These are phyloP conservation scores for Timandra comae DNA, from an alignment of 2,888 invertebrate genomes.

Conservation along the genomic window DNA sequence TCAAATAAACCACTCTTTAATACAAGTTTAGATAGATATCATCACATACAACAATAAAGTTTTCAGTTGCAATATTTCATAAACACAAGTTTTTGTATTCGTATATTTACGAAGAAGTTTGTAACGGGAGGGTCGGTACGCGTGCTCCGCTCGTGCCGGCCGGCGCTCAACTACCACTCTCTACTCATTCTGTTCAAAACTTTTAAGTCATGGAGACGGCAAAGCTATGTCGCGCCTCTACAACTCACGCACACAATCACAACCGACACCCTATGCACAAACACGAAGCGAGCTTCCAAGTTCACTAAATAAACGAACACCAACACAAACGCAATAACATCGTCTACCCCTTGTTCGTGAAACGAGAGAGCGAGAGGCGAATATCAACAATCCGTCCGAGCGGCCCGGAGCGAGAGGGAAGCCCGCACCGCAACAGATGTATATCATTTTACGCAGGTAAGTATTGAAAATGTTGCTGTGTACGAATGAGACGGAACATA, in stretches of 20 bases:
- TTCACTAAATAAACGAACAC: slow-evolving; percentile 77
- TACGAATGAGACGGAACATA: slow-evolving; percentile 60
- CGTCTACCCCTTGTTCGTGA: slow-evolving; percentile 74
- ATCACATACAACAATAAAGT: slow-evolving; percentile 31
- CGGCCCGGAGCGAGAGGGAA: slow-evolving; percentile 49
- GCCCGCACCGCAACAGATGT: slow-evolving; percentile 68
- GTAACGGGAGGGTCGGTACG: slow-evolving; percentile 36
- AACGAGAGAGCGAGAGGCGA: slow-evolving; percentile 57
- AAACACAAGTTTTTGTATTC: slow-evolving; percentile 56
- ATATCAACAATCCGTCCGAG: slow-evolving; percentile 71
- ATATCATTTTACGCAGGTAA: slow-evolving; percentile 76
- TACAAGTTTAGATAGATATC: slow-evolving; percentile 25
- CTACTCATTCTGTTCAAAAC: slow-evolving; percentile 69
- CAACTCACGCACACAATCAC: slow-evolving; percentile 67
- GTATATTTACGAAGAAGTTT: slow-evolving; percentile 66
- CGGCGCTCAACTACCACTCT: slow-evolving; percentile 70
- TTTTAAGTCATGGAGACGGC: slow-evolving; percentile 77
- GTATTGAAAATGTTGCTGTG: slow-evolving; percentile 73
- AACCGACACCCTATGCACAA: slow-evolving; percentile 70
- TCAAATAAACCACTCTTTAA: slow-evolving; percentile 45
- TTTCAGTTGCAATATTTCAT: slow-evolving; percentile 32
- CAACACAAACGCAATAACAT: slow-evolving; percentile 69
- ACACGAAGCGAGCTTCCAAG: slow-evolving; percentile 74
- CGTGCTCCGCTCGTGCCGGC: slow-evolving; percentile 61
- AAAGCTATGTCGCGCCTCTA: slow-evolving; percentile 77